Conservation (phyloP, 2,888 invertebrate species). For the Cremastinae sp. region DNA sequence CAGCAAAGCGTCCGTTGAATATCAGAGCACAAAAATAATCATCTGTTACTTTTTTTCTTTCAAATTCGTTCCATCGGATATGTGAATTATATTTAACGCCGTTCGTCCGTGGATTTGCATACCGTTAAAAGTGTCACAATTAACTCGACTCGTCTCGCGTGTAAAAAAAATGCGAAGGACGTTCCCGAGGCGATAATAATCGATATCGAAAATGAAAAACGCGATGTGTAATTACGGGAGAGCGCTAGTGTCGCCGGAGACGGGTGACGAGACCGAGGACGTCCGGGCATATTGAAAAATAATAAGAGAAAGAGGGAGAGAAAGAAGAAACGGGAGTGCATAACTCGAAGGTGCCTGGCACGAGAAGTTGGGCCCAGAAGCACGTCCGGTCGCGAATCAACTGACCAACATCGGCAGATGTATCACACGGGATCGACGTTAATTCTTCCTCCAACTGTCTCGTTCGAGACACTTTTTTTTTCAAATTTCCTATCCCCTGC, state of each 20-base stretch:
- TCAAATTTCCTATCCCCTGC: constrained; percentile 1
- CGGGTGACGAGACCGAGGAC: constrained; percentile 55
- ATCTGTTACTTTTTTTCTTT: constrained; percentile 8
- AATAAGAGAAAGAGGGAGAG: constrained; percentile 18
- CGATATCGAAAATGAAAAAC: constrained; percentile 65
- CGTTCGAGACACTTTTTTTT: constrained; percentile 33
- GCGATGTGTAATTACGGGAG: constrained; percentile 65
- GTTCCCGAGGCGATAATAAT: constrained; percentile 62
- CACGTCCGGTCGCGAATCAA: constrained; percentile 47
- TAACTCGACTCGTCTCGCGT: neutral
- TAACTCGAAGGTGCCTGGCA: constrained; percentile 59
- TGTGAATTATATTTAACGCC: neutral
- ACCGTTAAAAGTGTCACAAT: neutral
- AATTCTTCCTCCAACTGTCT: constrained; percentile 58
- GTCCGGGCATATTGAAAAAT: constrained; percentile 49
- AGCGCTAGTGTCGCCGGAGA: constrained; percentile 54
- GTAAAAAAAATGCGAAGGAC: constrained; percentile 21
- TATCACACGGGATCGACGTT: constrained; percentile 56
- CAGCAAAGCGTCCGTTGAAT: neutral
- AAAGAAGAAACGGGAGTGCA: constrained; percentile 38
- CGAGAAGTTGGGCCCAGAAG: constrained; percentile 35
- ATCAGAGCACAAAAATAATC: neutral
- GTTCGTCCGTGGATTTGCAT: neutral
- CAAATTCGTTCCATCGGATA: neutral
- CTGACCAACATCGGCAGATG: constrained; percentile 63